Conservation (phyloP, 2,888 invertebrate species). For the Itoplectis maculator region DNA sequence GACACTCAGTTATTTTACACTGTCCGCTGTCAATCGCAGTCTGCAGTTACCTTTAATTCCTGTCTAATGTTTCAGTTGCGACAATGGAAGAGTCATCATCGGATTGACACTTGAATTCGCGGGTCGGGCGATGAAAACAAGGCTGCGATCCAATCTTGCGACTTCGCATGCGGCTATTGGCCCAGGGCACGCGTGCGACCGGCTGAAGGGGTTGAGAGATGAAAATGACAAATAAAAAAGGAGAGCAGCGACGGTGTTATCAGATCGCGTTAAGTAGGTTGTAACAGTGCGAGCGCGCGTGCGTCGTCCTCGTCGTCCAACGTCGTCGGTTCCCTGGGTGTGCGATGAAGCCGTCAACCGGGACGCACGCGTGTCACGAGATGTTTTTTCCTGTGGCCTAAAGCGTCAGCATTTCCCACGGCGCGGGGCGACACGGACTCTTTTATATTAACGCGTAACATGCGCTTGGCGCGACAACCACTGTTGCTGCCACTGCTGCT, state of each 20-base stretch:
- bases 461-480: slow-evolving; percentile 41
- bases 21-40: too few relatives aligned
- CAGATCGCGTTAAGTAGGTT: slow-evolving; percentile 76
- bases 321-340: not conserved
- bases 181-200: slow-evolving; percentile 27
- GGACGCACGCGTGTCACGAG: slow-evolving; percentile 65
- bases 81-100: slow-evolving; percentile 43
- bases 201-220: slow-evolving; percentile 64
- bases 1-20: too few relatives aligned
- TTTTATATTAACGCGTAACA: slow-evolving; percentile 57
- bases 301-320: slow-evolving; percentile 28
- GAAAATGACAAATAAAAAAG: slow-evolving; percentile 24
- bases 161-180: slow-evolving; percentile 43
- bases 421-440: slow-evolving; percentile 57
- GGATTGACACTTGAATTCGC: slow-evolving; percentile 48
- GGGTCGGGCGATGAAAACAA: slow-evolving; percentile 46
- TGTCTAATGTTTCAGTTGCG: not conserved
- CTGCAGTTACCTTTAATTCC: not conserved
- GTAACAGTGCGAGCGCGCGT: slow-evolving; percentile 64
- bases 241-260: slow-evolving; percentile 62
- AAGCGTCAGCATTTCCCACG: slow-evolving; percentile 80
- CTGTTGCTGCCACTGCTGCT: slow-evolving; percentile 8
- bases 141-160: slow-evolving; percentile 39
- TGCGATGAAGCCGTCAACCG: slow-evolving; percentile 77
- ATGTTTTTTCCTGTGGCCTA: slow-evolving; percentile 68